phyloP scores from a whole-genome alignment of 2,888 invertebrate genomes.

The Caenorhabditis uteleia region DNA sequence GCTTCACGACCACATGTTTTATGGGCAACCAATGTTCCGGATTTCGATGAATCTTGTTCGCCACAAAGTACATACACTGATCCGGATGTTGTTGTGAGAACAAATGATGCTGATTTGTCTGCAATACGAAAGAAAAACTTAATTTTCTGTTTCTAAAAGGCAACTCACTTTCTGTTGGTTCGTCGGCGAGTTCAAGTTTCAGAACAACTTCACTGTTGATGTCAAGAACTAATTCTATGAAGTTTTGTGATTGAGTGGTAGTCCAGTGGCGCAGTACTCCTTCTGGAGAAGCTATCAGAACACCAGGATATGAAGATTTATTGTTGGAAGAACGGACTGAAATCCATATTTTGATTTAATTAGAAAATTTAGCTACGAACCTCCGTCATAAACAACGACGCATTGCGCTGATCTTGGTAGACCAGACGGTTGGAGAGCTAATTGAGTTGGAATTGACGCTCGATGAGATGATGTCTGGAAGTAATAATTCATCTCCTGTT shows the following conservation, averaged over 20 bases:
- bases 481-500: background rate
- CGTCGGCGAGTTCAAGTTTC: conserved; percentile 16
- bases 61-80: conserved; percentile 18
- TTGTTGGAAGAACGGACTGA: background rate
- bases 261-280: conserved; percentile 38
- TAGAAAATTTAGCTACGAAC: background rate
- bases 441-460: conserved; percentile 13
- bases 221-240: conserved; percentile 20
- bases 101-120: conserved; percentile 10
- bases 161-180: conserved; percentile 4
- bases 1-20: conserved; percentile 16
- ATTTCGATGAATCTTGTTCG: conserved; percentile 16
- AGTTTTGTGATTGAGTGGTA: conserved; percentile 16
- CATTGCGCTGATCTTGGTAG: conserved; percentile 26
- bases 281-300: conserved; percentile 30
- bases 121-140: no score
- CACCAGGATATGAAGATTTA: conserved; percentile 11
- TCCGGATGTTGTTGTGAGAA: conserved; percentile 35
- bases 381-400: conserved; percentile 29
- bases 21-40: conserved; percentile 6
- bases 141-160: no score
- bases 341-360: background rate
- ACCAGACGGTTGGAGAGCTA: conserved; percentile 28
- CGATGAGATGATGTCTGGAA: conserved; percentile 10
- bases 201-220: conserved; percentile 34